phyloP scores from a whole-genome alignment of 2,113 vertebrate genomes.

The Burhinus oedicnemus region DNA sequence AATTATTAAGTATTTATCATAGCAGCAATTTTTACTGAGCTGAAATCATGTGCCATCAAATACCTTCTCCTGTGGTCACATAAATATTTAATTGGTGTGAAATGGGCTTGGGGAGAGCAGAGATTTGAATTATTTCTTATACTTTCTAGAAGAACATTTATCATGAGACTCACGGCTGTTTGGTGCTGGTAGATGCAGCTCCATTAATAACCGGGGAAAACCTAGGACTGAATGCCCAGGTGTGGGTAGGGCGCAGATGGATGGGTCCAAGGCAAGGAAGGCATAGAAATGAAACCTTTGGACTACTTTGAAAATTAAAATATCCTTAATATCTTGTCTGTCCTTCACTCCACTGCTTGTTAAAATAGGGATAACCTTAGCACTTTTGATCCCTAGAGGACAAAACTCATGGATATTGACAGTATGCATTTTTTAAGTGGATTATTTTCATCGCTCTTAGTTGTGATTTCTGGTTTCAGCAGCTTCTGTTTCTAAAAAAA shows the following conservation, averaged over 20 bases:
- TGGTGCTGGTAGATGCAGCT: background rate
- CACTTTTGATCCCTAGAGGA: background rate
- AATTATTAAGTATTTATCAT: constrained; percentile 19
- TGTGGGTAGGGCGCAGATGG: background rate
- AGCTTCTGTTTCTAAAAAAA: background rate
- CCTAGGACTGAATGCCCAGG: background rate
- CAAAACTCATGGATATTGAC: background rate
- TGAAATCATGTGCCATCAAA: background rate
- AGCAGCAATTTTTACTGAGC: background rate
- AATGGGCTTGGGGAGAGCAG: background rate
- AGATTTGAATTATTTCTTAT: background rate
- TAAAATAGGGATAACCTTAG: background rate
- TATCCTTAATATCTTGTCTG: background rate
- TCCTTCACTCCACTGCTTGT: background rate
- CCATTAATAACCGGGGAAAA: background rate
- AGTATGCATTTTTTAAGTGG: background rate
- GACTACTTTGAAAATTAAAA: background rate
- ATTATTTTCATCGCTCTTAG: background rate
- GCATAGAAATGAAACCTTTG: background rate
- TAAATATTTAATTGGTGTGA: constrained; percentile 2
- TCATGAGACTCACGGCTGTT: background rate
- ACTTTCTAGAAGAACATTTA: background rate
- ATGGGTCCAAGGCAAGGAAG: background rate
- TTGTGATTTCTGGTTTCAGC: background rate
- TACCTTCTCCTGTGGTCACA: background rate